phyloP scores from a whole-genome alignment of 2,888 invertebrate genomes.

The Malthinus flaveolus region DNA sequence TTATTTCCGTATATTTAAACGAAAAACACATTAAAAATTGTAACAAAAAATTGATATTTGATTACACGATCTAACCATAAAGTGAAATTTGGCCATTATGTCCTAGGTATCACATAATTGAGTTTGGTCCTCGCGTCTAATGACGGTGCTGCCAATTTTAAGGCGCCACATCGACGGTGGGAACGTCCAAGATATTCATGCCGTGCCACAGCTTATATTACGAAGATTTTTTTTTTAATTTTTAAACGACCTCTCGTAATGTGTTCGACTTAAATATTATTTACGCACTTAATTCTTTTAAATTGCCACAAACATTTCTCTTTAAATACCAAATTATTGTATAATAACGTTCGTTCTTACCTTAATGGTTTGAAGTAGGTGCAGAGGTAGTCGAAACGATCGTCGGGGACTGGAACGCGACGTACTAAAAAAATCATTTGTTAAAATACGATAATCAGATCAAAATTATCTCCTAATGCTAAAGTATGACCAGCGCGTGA shows the following conservation, averaged over 20 bases:
- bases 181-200: conserved; percentile 41
- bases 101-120: conserved; percentile 30
- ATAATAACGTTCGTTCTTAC: conserved; percentile 57
- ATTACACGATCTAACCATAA: conserved; percentile 16
- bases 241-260: conserved; percentile 27
- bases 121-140: conserved; percentile 38
- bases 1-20: background rate
- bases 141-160: conserved; percentile 46
- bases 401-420: conserved; percentile 97
- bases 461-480: no score
- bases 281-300: conserved; percentile 16
- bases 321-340: background rate
- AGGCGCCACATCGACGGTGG: conserved; percentile 46
- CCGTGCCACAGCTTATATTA: conserved; percentile 18
- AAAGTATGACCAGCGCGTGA: no score
- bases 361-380: conserved; percentile 93
- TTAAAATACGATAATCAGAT: background rate
- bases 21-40: conserved; percentile 1
- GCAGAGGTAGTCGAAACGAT: conserved; percentile 89
- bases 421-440: conserved; percentile 61
- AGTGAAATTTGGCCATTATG: conserved; percentile 14
- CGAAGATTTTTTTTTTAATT: no score
- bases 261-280: conserved; percentile 25
- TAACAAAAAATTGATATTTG: conserved; percentile 8
- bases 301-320: conserved; percentile 11